Conservation (phyloP, 2,797 vertebrate species). For the Glyptemys insculpta region DNA sequence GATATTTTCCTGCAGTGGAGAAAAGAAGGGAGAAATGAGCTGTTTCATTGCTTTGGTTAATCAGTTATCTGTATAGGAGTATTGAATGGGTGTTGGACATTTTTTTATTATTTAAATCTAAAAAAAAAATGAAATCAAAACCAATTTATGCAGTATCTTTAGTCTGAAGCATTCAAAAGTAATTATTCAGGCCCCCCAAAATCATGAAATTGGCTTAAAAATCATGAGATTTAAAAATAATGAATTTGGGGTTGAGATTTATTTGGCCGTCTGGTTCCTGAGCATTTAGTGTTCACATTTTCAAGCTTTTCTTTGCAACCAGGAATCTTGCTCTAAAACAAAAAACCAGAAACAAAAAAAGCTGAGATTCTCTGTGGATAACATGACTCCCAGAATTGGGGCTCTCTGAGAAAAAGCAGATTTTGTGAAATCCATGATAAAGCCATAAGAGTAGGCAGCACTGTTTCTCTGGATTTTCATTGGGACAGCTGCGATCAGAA, state of each 20-base stretch:
- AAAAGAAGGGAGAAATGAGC: background rate
- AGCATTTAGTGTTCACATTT: background rate
- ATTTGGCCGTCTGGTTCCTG: background rate
- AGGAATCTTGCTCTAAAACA: background rate
- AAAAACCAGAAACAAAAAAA: background rate
- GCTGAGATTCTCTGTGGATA: background rate
- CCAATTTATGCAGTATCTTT: background rate
- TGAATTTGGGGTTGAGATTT: background rate
- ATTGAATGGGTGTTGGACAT: background rate
- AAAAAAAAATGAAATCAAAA: background rate
- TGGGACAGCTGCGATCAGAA: background rate
- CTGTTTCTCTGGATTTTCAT: background rate
- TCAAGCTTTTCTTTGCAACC: background rate
- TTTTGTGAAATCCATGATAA: fast-evolving
- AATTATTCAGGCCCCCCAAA: too few relatives aligned
- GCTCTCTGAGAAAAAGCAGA: fast-evolving
- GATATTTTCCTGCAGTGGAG: background rate
- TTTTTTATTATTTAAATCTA: conserved; percentile 6
- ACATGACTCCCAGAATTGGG: background rate
- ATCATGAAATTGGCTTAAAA: background rate
- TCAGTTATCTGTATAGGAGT: background rate
- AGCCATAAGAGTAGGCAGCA: background rate
- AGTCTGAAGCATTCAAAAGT: fast-evolving
- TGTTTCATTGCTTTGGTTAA: conserved; percentile 1
- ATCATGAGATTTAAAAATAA: background rate